Evolutionary conservation across 2,888 invertebrate species (phyloP), one percentile per base, ranked within the genome.

Genomic region (Marronus borbonicus): DNA sequence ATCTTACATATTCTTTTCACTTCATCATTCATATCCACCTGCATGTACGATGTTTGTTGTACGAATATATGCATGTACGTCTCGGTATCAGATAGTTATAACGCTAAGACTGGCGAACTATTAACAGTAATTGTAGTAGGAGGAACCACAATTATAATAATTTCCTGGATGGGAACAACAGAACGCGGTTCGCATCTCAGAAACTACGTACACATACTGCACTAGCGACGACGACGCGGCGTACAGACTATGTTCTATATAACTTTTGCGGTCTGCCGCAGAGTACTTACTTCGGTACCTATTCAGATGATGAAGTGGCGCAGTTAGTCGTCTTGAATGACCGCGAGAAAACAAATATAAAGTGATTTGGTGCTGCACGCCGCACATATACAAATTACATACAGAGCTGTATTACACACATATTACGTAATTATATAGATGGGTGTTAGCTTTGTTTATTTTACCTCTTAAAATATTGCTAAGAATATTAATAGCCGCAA

Each of bases 81-180:
- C n/a, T 24, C 31, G 28, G 44, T 39, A 66, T 8, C 36, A 39
- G 17, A 58, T 36, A 20, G n/a, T 55, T 58, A 31, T 39, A 70
- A 20, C 70, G 31, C 68, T 68, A 68, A 70, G 52, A 70, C 70
- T 55, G 8, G 70, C 76, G 68, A 81, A 79, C 81, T 81, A 81
- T 82, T 82, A 81, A 74, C 62, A 78, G 80, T 82, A 82, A 82
- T 82, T 81, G 81, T 78, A 70, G 81, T 81, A 78, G 80, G 81
- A 80, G 76, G 80, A 81, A 81, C 82, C 82, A 79, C 82, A 79
- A 82, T 81, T 81, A 82, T 82, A 81, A 81, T 81, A 82, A 82
- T 81, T 80, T 81, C 78, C 81, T 76, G 75, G 60, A 78, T 76
- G 76, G 76, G 12, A 44, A 44, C 44, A 49, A 78, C 64, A 44